Conservation (phyloP, 2,797 vertebrate genomes). For the Microctenopoma steveboyesi region DNA sequence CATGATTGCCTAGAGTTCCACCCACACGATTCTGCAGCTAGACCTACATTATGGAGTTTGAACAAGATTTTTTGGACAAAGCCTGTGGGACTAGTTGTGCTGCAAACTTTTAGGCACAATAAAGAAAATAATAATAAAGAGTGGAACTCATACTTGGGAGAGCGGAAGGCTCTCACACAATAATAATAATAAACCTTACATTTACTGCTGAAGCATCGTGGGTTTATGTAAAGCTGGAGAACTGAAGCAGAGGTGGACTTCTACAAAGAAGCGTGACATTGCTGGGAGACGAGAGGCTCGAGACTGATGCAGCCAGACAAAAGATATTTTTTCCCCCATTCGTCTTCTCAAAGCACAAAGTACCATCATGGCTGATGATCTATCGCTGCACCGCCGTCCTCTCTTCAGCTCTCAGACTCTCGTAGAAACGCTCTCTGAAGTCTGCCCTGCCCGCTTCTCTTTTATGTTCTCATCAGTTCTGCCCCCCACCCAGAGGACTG, state of each 20-base stretch:
- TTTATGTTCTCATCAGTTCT: conserved; percentile 3
- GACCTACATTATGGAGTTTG: too few relatives aligned
- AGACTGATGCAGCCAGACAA: conserved; percentile 9
- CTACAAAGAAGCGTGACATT: conserved; percentile 8
- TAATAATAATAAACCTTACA: too few relatives aligned
- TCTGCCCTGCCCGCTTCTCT: not conserved
- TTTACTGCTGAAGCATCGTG: not conserved
- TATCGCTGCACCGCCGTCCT: not conserved
- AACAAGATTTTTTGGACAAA: too few relatives aligned
- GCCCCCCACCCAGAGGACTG: not conserved
- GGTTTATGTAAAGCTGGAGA: conserved; percentile 12
- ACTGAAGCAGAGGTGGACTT: not conserved
- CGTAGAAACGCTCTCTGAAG: conserved; percentile 2
- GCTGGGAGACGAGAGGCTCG: not conserved
- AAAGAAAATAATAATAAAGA: too few relatives aligned
- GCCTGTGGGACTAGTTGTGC: too few relatives aligned
- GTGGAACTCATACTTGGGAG: too few relatives aligned
- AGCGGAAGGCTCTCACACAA: too few relatives aligned
- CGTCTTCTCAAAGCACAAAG: conserved; percentile 7
- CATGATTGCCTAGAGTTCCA: too few relatives aligned
- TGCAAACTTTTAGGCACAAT: too few relatives aligned
- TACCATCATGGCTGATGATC: conserved; percentile 10
- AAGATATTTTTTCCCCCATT: not conserved
- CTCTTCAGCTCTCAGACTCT: not conserved
- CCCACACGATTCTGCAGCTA: too few relatives aligned